These are phyloP conservation scores for Phylloscopus whistleri DNA, from an alignment of 2,113 vertebrate species.

Conservation along the genomic window DNA sequence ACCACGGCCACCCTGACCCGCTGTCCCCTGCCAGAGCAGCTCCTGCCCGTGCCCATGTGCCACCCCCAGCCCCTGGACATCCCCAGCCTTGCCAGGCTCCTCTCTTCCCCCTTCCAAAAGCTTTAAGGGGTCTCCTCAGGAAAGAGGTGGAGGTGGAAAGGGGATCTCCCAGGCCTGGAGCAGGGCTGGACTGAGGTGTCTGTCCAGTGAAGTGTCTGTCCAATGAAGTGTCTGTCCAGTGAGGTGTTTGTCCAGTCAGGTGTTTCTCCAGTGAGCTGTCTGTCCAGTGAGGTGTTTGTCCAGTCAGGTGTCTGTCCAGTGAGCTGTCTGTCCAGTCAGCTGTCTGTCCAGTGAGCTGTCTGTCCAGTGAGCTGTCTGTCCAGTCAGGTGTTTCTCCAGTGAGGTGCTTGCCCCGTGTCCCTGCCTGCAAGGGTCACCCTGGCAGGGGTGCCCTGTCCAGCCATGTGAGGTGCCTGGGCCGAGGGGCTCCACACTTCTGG, in stretches of 20 bases:
- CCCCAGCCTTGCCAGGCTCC: neutral
- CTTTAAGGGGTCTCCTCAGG: neutral
- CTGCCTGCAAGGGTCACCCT: no score
- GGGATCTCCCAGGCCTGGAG: neutral
- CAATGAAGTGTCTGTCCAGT: neutral
- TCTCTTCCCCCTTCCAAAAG: neutral
- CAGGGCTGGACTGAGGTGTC: neutral
- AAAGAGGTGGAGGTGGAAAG: neutral
- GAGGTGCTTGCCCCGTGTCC: neutral
- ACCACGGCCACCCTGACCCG: fast-evolving
- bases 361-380: no score
- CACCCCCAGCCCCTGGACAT: neutral
- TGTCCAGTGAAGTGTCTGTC: neutral
- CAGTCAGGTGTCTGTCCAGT: neutral
- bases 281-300: neutral
- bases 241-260: neutral
- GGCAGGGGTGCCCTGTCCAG: neutral
- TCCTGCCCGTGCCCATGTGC: neutral
- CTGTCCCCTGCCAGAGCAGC: neutral
- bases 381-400: no score
- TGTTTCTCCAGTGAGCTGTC: neutral
- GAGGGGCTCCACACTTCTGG: neutral
- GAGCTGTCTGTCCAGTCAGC: neutral
- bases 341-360: no score
- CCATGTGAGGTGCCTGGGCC: neutral